Evolutionary conservation across 2,888 invertebrate species (phyloP).

Genomic region (Salpingus planirostris): DNA sequence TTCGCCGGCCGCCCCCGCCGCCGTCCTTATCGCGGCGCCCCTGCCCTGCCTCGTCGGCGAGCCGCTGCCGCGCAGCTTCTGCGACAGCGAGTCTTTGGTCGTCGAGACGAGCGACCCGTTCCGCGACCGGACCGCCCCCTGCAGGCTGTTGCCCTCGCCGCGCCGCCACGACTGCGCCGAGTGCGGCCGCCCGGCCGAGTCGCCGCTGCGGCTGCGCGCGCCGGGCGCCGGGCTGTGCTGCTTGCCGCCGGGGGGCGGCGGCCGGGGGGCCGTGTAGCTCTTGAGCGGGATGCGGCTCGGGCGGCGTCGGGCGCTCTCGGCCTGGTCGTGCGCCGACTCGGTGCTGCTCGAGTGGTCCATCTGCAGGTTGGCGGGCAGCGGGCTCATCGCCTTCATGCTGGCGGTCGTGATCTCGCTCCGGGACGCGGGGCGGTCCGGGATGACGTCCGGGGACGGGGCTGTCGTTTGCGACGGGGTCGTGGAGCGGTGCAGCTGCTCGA

Average conservation of each 20-base stretch:
- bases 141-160: conserved; percentile 29
- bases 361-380: conserved; percentile 43
- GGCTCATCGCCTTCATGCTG: conserved; percentile 52
- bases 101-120: conserved; percentile 38
- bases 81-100: conserved; percentile 46
- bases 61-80: conserved; percentile 46
- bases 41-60: conserved; percentile 46
- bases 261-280: conserved; percentile 53
- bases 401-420: conserved; percentile 43
- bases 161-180: conserved; percentile 45
- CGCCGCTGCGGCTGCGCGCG: conserved; percentile 40
- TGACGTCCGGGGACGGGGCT: conserved; percentile 34
- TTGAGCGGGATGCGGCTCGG: conserved; percentile 67
- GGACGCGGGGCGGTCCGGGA: conserved; percentile 43
- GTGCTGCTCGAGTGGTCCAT: conserved; percentile 55
- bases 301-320: conserved; percentile 41
- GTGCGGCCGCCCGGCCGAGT: conserved; percentile 45
- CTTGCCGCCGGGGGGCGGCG: conserved; percentile 49
- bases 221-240: conserved; percentile 33
- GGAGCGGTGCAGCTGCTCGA: conserved; percentile 48
- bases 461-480: conserved; percentile 14
- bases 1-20: conserved; percentile 19
- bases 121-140: conserved; percentile 37
- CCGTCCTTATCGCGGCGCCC: no score
- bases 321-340: conserved; percentile 55